These are phyloP conservation scores for Heloderma charlesbogerti DNA, from an alignment of 2,113 vertebrate genomes.

Conservation along the genomic window DNA sequence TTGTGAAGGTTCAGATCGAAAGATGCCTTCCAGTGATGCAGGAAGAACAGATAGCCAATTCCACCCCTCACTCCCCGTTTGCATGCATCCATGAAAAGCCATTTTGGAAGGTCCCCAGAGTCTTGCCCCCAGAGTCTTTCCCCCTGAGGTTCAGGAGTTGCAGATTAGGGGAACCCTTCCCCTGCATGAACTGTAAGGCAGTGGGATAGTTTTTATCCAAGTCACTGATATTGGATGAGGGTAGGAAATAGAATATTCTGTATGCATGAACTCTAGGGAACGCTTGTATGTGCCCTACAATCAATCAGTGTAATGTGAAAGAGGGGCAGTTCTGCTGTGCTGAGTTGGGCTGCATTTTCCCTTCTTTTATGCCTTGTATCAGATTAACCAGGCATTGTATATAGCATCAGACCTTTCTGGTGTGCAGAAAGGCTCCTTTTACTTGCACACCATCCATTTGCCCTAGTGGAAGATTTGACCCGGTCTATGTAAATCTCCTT, in stretches of 20 bases:
- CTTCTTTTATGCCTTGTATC: background rate
- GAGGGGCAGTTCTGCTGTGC: background rate
- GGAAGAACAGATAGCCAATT: background rate
- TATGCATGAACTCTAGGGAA: background rate
- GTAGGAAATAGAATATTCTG: background rate
- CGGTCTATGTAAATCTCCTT: background rate
- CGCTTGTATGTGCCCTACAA: background rate
- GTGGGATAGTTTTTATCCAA: background rate
- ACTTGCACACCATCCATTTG: background rate
- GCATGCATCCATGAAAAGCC: background rate
- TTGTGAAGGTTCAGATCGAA: background rate
- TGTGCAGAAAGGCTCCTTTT: background rate
- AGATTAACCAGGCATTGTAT: background rate
- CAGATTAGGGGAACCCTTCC: background rate
- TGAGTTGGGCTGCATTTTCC: background rate
- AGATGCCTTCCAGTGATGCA: background rate
- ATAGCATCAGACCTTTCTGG: too few species aligned
- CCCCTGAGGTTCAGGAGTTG: background rate
- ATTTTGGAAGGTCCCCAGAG: background rate
- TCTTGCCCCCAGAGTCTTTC: background rate
- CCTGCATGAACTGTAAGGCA: background rate
- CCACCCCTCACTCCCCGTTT: background rate
- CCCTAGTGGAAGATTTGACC: conserved; percentile 32
- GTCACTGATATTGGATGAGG: background rate
- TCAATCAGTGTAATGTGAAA: background rate